Percentiles rank a stretch among this genome's conserved stretches.
These are phyloP conservation scores for Philotrypesis tridentata DNA, from an alignment of 1,140 invertebrate genomes.

Conservation along the genomic window DNA sequence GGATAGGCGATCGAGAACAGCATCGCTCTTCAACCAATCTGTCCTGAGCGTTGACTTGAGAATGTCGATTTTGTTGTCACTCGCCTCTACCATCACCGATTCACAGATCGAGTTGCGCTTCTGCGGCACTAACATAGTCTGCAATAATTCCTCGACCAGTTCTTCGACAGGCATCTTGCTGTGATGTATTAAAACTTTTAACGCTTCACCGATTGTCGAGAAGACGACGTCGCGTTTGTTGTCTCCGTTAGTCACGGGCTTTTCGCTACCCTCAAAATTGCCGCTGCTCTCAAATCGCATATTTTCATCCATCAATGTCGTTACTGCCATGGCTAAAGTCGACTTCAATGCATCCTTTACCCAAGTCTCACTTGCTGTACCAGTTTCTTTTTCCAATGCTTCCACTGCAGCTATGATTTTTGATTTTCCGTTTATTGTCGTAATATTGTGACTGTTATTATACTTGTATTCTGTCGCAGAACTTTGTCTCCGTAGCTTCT, in stretches of 20 bases:
- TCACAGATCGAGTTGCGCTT: conserved; percentile 66
- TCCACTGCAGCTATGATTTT: conserved; percentile 53
- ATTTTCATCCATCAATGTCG: conserved; percentile 73
- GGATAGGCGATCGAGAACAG: conserved; percentile 76
- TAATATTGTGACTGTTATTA: conserved; percentile 43
- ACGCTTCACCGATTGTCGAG: conserved; percentile 74
- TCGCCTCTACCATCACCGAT: conserved; percentile 60
- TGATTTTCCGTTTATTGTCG: conserved; percentile 57
- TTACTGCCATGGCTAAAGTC: conserved; percentile 74
- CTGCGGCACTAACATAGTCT: conserved; percentile 67
- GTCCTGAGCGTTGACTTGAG: conserved; percentile 76
- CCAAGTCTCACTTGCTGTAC: conserved; percentile 66
- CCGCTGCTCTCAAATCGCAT: background rate
- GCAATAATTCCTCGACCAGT: conserved; percentile 73
- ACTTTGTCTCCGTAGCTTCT: too few species aligned
- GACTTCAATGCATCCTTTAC: conserved; percentile 75
- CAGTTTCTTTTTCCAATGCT: background rate
- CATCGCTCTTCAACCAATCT: conserved; percentile 72
- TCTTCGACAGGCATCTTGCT: conserved; percentile 69
- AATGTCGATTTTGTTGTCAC: conserved; percentile 76
- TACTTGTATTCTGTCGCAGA: conserved; percentile 4
- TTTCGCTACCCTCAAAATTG: background rate
- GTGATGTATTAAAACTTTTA: conserved; percentile 65
- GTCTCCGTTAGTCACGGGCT: conserved; percentile 57
- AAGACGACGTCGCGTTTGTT: conserved; percentile 75